Evolutionary conservation across 2,113 vertebrate genomes (phyloP), one percentile per base, ranked within the genome.

Genomic region (Aythya baeri): DNA sequence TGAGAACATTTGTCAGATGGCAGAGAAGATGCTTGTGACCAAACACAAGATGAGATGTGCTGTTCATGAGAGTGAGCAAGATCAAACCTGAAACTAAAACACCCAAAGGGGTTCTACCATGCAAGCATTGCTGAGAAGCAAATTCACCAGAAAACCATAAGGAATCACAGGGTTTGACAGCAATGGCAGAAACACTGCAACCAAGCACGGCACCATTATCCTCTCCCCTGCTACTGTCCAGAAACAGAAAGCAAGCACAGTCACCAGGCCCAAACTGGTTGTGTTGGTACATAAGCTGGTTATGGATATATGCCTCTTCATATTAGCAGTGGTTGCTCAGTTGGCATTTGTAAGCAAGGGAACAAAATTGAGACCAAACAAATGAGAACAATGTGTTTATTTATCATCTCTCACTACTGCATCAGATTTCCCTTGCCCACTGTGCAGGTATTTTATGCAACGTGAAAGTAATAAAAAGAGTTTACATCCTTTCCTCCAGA

Each of bases 301-400:
- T 46, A 22, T 20, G 9, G 11, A 17, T 38, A 27, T 1, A 2
- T 34, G 32, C 41, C 21, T 74, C 18, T 25, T 44, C 0, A 0
- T 14, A 13, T 43, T 26, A 62, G 43, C 32, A 41, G 2, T 22
- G n/a, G 27, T 67, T 74, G 13, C 32, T 83, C 59, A 13, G 2
- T 65, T 59, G 78, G 13, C 26, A 74, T 43, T 63, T 26, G 31
- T 27, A 49, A 71, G 26, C 41, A 81, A 62, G 11, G 5, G 38
- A 41, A 86, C 16, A 88, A 77, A 77, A 14, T 26, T 62, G n/a
- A 63, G 6, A 46, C 11, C 20, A 88, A 84, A 54, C 10, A 59
- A 46, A 75, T 21, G 1, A 23, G 43, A 43, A 65, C 52, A 34
- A 59, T 4, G 1, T 50, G 7, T 73, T 85, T 16, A 73, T 75